A percentile compares a stretch with the other conserved stretches of the same genome.
Conservation (phyloP, 2,888 invertebrate species). For the Aporophyla nigra region DNA sequence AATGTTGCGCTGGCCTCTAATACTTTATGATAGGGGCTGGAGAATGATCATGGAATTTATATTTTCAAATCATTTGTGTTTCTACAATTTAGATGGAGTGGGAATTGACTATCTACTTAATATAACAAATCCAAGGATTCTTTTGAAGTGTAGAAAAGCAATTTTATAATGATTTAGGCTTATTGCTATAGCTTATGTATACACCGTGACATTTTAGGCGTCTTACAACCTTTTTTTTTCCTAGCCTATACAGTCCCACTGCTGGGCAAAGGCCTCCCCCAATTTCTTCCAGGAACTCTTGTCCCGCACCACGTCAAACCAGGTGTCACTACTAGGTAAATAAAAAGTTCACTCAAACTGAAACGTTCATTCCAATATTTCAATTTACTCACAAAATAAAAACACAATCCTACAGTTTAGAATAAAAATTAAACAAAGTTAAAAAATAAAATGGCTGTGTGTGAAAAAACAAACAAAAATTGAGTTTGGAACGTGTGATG, state of each 20-base stretch:
- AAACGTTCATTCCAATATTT: background rate
- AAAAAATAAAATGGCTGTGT: slow-evolving; percentile 12
- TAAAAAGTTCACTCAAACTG: background rate
- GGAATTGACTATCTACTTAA: background rate
- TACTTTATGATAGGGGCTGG: too few relatives aligned
- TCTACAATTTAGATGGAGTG: background rate
- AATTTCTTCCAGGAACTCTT: too few relatives aligned
- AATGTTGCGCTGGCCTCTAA: too few relatives aligned
- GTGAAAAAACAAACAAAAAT: slow-evolving; percentile 50
- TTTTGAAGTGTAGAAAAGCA: background rate
- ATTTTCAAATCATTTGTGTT: background rate
- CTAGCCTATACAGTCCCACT: too few relatives aligned
- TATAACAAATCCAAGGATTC: background rate
- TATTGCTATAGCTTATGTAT: too few relatives aligned
- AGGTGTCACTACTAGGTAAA: background rate
- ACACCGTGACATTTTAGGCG: too few relatives aligned
- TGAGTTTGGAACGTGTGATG: slow-evolving; percentile 45
- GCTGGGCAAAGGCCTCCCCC: too few relatives aligned
- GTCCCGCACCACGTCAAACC: too few relatives aligned
- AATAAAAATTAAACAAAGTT: slow-evolving; percentile 7
- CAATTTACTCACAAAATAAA: background rate
- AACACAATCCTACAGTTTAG: background rate
- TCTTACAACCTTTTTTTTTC: too few relatives aligned
- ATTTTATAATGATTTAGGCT: background rate
- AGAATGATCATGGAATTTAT: too few relatives aligned